Base-by-base conservation (phyloP, 1,140 invertebrate genomes). In the Archivesica marissinica region DNA sequence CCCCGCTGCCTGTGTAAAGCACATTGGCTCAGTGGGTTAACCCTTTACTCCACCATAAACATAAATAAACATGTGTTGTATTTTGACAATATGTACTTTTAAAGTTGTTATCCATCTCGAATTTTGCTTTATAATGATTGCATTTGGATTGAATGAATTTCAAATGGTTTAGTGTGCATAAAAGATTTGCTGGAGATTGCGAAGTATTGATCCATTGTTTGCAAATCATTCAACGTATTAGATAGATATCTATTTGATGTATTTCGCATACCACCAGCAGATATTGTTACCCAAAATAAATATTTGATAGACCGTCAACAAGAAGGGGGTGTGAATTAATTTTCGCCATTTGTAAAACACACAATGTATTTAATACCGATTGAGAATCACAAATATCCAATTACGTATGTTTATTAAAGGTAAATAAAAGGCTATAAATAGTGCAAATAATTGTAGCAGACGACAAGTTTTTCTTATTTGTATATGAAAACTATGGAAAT, bases 321-420 rank as follows among this genome's bases (percentile, higher is more conserved):
- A 50, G 39, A 30, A 44, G 68, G 68, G 68, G 68, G 68, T 72
- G 68, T 72, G 47, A 72, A 50, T 72, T 72, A 72, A 72, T 72
- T 41, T 25, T 30, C 1, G 44, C 38, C 25, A 30, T 72, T 72
- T 72, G 68, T 50, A 44, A 47, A 72, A 23, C 44, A 15, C 17
- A 50, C 25, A 72, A 20, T 41, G 38, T 72, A 41, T 72, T 38
- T 50, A 50, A 50, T 50, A 50, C 47, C 13, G 47, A n/a, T 13
- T 72, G 68, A 72, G 47, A 15, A 41, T 44, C 38, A 47, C 25
- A 44, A 47, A 72, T n/a, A 72, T 28, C 1, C 38, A 25, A 72
- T 72, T 72, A 28, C 28, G 25, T 72, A 15, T 72, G n/a, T 72
- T 72, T 64, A n/a, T n/a, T n/a, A n/a, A n/a, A n/a, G n/a, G n/a